phyloP scores from a whole-genome alignment of 2,797 vertebrate genomes.

The Enteromius paludinosus region DNA sequence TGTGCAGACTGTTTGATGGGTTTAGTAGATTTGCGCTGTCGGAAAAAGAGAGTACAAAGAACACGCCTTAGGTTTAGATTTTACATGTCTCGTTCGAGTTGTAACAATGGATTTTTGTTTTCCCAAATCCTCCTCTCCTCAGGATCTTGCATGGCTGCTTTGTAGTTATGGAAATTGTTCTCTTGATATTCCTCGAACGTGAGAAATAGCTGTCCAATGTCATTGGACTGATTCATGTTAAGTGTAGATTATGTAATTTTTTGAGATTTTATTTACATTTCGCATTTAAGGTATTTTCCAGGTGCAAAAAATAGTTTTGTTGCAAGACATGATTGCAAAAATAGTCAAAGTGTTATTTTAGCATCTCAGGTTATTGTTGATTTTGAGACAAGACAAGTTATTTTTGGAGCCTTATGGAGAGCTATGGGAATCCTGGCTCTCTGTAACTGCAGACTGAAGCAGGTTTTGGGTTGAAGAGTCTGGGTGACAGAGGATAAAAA shows the following conservation, averaged over 20 bases:
- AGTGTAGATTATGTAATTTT: neutral
- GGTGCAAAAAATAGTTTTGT: neutral
- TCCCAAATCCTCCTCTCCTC: conserved; percentile 27
- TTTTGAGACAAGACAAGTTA: neutral
- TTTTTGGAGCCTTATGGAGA: neutral
- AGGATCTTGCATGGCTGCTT: conserved; percentile 17
- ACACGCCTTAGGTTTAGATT: conserved; percentile 45
- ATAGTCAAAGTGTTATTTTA: neutral
- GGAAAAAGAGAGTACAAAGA: conserved; percentile 43
- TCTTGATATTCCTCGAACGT: conserved; percentile 30
- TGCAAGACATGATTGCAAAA: neutral
- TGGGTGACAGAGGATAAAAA: neutral
- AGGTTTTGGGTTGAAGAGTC: neutral
- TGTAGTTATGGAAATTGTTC: conserved; percentile 44
- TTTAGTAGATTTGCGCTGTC: conserved; percentile 41
- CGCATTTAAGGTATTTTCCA: neutral
- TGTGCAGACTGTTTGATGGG: conserved; percentile 41
- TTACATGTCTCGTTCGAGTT: conserved; percentile 41
- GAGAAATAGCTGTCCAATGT: conserved; percentile 5
- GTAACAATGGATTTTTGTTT: conserved; percentile 39
- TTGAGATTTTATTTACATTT: neutral
- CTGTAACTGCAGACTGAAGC: neutral
- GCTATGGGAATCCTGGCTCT: neutral
- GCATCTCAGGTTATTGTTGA: neutral
- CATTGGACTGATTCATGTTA: neutral